Percentiles rank a stretch among this genome's conserved stretches.
Evolutionary conservation across 2,797 vertebrate genomes (phyloP).

Genomic region (Pipistrellus nathusii): DNA sequence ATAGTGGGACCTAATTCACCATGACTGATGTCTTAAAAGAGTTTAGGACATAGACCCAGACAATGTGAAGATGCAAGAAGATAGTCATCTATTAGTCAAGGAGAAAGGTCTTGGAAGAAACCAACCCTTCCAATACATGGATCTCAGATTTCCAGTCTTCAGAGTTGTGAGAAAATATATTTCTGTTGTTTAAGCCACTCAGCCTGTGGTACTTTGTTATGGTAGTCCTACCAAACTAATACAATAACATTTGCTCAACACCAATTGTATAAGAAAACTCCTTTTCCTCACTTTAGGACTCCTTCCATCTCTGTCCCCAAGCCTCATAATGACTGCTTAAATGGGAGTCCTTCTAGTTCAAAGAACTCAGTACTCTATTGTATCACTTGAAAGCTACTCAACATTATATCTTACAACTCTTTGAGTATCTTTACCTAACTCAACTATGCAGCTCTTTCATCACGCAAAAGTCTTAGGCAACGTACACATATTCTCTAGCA

Average conservation of each 20-base stretch:
- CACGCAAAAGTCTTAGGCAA: neutral
- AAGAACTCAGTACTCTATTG: neutral
- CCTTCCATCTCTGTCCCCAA: neutral
- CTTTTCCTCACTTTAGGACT: neutral
- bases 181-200: neutral
- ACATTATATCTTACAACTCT: neutral
- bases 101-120: neutral
- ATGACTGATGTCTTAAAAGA: neutral
- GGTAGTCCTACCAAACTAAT: neutral
- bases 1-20: neutral
- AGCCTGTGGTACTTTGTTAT: neutral
- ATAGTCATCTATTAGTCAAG: neutral
- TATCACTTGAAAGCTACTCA: neutral
- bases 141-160: neutral
- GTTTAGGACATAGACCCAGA: neutral
- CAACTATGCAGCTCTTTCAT: neutral
- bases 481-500: neutral
- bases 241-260: neutral
- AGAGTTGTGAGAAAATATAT: slow-evolving; percentile 5
- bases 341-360: neutral
- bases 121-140: neutral
- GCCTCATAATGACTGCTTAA: neutral
- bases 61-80: neutral
- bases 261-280: neutral
- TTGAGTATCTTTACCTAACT: neutral